Evolutionary conservation across 2,888 invertebrate species (phyloP), one percentile per base, ranked within the genome.

Genomic region (Mamestra brassicae): DNA sequence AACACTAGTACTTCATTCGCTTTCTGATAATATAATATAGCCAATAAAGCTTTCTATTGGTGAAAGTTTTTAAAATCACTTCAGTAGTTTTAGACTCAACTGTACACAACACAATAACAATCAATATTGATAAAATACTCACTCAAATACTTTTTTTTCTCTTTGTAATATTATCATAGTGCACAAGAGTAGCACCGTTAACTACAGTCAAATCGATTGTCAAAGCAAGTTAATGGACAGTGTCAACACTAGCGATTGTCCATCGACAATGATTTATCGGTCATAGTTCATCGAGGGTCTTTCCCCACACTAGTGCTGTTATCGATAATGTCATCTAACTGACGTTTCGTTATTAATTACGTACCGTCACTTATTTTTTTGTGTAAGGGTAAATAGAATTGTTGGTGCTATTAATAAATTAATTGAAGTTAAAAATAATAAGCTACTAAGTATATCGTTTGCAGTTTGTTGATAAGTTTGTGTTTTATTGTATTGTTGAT

Each of bases 181-280:
- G 47, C 13, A 47, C 0, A 61, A n/a, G 45, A 45, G 66, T 26
- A 61, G 15, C 11, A 8, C 8, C 3, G 15, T 36, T 34, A 69
- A 47, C 42, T 57, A 26, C 45, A 65, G 47, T 58, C 57, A 26
- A 38, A 79, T 68, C 57, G 52, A 55, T 68, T 47, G 66, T 74
- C 60, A 55, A 52, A 62, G 34, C 58, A 45, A 67, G 70, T 62
- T 64, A 80, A 64, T 67, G 55, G 67, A 55, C 71, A 50, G 10
- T 75, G 80, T 68, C 80, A 75, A 80, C 80, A 81, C 36, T 17
- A 11, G 2, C 15, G 60, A 55, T 42, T 57, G 80, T 60, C 75
- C 72, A 61, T 54, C 61, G 55, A 55, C n/a, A 34, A 67, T 80
- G 84, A 83, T 83, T 36, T 68, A 83, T 80, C n/a, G 57, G 50